Percentiles rank a stretch among this genome's conserved stretches.
phyloP scores from a whole-genome alignment of 2,888 invertebrate species.

The Axea sp. region DNA sequence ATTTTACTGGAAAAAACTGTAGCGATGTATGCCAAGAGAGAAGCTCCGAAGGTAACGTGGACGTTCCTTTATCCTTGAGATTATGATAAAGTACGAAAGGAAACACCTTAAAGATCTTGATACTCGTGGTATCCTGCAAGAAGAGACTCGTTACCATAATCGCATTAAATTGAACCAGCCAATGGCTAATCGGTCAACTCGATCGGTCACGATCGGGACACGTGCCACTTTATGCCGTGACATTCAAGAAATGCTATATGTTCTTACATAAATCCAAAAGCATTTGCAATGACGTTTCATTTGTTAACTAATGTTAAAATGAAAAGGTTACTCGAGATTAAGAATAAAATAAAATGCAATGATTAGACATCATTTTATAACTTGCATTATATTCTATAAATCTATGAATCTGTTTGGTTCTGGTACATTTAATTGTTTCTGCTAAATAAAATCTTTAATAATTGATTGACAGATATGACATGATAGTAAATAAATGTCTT shows the following conservation, averaged over 20 bases:
- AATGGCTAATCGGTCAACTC: slow-evolving; percentile 44
- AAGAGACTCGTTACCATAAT: slow-evolving; percentile 49
- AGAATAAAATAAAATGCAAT: no score
- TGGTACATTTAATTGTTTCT: no score
- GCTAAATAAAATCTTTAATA: no score
- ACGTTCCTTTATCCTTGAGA: not conserved
- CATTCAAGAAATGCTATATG: slow-evolving; percentile 13
- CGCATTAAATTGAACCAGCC: slow-evolving; percentile 40
- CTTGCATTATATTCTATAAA: no score
- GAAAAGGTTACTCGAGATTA: not conserved
- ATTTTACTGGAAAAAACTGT: no score
- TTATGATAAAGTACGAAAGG: slow-evolving; percentile 13
- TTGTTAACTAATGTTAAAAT: not conserved
- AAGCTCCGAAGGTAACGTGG: no score
- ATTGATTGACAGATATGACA: no score
- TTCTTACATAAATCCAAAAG: not conserved
- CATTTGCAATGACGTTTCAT: no score
- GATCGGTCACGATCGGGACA: slow-evolving; percentile 35
- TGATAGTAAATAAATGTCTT: no score
- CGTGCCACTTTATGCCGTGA: slow-evolving; percentile 29
- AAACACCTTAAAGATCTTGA: slow-evolving; percentile 17
- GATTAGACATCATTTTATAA: no score
- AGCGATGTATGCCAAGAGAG: no score
- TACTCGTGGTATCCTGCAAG: slow-evolving; percentile 7
- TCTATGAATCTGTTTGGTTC: no score